Evolutionary conservation across 2,888 invertebrate genomes (phyloP).

Genomic region (Perizoma affinitatum): DNA sequence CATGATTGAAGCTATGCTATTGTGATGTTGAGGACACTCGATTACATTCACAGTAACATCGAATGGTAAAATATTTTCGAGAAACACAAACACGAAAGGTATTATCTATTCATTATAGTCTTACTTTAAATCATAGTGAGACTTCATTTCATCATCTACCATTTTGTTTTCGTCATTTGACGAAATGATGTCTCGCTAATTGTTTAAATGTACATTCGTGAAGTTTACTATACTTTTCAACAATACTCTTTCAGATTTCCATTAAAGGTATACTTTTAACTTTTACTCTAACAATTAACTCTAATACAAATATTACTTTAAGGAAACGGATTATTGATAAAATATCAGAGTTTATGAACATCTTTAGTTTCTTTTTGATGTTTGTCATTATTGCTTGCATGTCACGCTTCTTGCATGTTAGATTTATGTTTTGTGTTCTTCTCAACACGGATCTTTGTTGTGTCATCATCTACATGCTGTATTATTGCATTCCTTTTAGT

Average conservation of each 20-base stretch:
- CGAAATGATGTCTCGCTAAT: constrained; percentile 64
- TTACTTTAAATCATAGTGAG: constrained; percentile 57
- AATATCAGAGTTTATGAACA: constrained; percentile 58
- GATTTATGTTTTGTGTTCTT: constrained; percentile 50
- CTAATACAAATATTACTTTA: constrained; percentile 68
- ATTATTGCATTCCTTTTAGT: constrained; percentile 59
- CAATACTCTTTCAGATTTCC: constrained; percentile 67
- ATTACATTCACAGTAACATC: constrained; percentile 73
- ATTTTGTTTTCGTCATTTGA: constrained; percentile 32
- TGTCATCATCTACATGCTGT: constrained; percentile 69
- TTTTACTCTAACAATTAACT: constrained; percentile 76
- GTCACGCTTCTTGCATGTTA: constrained; percentile 53
- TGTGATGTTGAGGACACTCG: constrained; percentile 67
- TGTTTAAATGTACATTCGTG: constrained; percentile 62
- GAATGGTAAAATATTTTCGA: constrained; percentile 77
- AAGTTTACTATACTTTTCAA: constrained; percentile 60
- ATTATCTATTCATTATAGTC: constrained; percentile 78
- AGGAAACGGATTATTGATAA: constrained; percentile 59
- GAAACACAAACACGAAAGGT: constrained; percentile 77
- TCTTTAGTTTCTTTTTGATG: constrained; percentile 56
- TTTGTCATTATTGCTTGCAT: constrained; percentile 70
- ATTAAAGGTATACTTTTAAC: constrained; percentile 68
- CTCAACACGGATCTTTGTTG: constrained; percentile 73
- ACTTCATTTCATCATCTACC: constrained; percentile 48
- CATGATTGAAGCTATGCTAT: constrained; percentile 73